phyloP scores from a whole-genome alignment of 1,140 invertebrate genomes.

The Epicauta chinensis region DNA sequence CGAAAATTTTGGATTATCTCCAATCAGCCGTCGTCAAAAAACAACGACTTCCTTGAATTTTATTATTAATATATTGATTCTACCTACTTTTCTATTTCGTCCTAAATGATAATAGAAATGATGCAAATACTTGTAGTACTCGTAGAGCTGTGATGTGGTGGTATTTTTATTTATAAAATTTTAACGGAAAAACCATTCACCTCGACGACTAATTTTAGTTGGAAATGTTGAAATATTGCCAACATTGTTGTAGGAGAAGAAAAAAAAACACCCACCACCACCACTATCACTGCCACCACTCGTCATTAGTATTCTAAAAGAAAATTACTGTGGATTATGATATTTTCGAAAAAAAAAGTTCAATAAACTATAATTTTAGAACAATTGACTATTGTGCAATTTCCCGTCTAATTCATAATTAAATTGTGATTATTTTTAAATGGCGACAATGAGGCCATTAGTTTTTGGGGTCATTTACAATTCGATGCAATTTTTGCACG shows the following conservation, averaged over 20 bases:
- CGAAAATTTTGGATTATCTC: too few species aligned
- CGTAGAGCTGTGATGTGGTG: constrained; percentile 10
- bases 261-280: background rate
- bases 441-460: too few species aligned
- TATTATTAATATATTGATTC: background rate
- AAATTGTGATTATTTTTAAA: too few species aligned
- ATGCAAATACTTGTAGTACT: constrained; percentile 1
- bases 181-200: constrained; percentile 25
- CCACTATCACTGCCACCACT: too few species aligned
- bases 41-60: constrained; percentile 3
- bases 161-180: constrained; percentile 21
- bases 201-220: constrained; percentile 19
- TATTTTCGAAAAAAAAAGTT: background rate
- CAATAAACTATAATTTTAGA: constrained; percentile 8
- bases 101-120: background rate
- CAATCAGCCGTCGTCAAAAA: background rate
- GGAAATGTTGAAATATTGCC: constrained; percentile 18
- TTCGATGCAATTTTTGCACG: too few species aligned
- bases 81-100: background rate
- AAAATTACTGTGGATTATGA: constrained; percentile 1
- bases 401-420: background rate
- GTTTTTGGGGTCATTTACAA: too few species aligned
- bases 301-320: background rate
- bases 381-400: constrained; percentile 1
- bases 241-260: background rate